These are phyloP conservation scores for Ephestia elutella DNA, from an alignment of 1,140 invertebrate species.

Conservation along the genomic window DNA sequence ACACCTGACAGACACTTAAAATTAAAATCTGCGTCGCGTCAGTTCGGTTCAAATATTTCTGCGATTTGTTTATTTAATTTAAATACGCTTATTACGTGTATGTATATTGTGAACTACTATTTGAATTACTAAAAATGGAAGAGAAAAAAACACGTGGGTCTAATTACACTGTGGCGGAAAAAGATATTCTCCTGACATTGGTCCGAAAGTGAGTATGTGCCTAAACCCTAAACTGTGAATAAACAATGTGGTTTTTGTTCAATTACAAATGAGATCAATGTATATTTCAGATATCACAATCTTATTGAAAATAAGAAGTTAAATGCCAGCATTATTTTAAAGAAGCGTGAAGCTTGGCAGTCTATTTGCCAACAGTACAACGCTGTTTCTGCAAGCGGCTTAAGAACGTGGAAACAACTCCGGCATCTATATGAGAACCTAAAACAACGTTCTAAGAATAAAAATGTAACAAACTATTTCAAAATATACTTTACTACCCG, in stretches of 20 bases:
- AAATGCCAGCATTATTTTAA: not conserved
- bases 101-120: too few relatives aligned
- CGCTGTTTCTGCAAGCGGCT: conserved; percentile 14
- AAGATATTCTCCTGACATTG: not conserved
- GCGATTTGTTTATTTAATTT: too few relatives aligned
- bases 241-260: not conserved
- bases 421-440: conserved; percentile 17
- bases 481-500: too few relatives aligned
- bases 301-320: not conserved
- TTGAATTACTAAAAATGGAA: not conserved
- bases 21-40: too few relatives aligned
- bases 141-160: not conserved
- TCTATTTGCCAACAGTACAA: conserved; percentile 7
- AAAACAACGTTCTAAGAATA: conserved; percentile 16
- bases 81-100: too few relatives aligned
- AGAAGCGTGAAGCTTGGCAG: conserved; percentile 8
- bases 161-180: not conserved
- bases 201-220: not conserved
- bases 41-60: too few relatives aligned
- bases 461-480: too few relatives aligned
- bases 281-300: conserved; percentile 4
- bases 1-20: too few relatives aligned
- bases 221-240: not conserved
- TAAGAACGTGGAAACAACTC: conserved; percentile 16
- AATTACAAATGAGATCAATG: not conserved